Evolutionary conservation across 2,888 invertebrate species (phyloP), one percentile per base, ranked within the genome.

Genomic region (Gandaritis pyraliata): DNA sequence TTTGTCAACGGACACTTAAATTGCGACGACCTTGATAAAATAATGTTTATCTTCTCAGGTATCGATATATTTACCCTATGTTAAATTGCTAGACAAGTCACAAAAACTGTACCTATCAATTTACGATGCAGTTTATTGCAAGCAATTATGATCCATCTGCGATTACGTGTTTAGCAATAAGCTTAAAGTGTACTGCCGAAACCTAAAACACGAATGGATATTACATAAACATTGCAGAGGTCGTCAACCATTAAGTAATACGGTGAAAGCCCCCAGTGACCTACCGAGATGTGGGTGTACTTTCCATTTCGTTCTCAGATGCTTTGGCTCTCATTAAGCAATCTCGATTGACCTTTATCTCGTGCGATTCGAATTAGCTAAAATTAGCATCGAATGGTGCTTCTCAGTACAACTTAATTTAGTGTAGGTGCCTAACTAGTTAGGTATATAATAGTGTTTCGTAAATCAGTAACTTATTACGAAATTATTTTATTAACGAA

Each of bases 251-350:
- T 87, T 84, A 85, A 88, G 87, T 86, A 87, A 88, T 78, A 80
- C 80, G 70, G 82, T 82, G 86, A 87, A 85, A 86, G 84, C 81
- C 69, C 66, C 72, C 63, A 76, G 73, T 83, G 86, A 85, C 85
- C 87, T 75, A 76, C 52, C 55, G 49, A 72, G 75, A 75, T 76
- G 82, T 82, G 75, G 82, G 81, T 72, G 81, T 70, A 87, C 88
- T 90, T 87, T 90, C 87, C 77, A 81, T 89, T 88, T 82, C 79
- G 65, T 74, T 74, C 69, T 69, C n/a, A n/a, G 76, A 77, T 77
- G 81, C 74, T 74, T 76, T 66, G 41, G 72, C 68, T 13, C 53
- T 53, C 58, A 41, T 82, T 80, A 72, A 71, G 82, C 73, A 82
- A 82, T 72, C 70, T 73, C 72, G 72, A 66, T 65, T 83, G 81